Evolutionary conservation across 2,888 invertebrate species (phyloP), one percentile per base, ranked within the genome.

Genomic region (Sphaeridia pumilis): DNA sequence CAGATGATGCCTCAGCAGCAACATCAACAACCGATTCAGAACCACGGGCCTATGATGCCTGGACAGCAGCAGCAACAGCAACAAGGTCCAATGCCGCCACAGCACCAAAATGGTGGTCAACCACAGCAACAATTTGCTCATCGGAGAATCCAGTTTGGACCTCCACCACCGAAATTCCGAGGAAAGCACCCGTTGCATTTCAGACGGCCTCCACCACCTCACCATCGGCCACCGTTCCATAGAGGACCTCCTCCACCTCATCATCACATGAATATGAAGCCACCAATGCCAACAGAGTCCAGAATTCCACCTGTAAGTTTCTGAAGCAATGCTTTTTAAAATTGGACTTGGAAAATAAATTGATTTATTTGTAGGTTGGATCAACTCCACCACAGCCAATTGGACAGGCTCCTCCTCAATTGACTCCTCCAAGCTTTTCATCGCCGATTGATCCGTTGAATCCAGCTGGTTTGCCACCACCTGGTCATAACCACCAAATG

Each of bases 101-200:
- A 26, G 20, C 26, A 27, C 10, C 20, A 24, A 34, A 26, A 25
- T 10, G 36, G 36, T n/a, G n/a, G n/a, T n/a, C n/a, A n/a, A n/a
- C n/a, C n/a, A n/a, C 20, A 24, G 24, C 25, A 25, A 4, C 36
- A 50, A 27, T 28, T 46, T 34, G 31, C 46, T 26, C 46, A 46
- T 20, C 7, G 46, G 20, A 10, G 46, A 26, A 46, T 46, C 24
- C 46, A 46, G 17, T 43, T 43, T 43, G 43, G 46, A 26, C 46
- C 52, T n/a, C 53, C 43, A 21, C 50, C 48, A 17, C 59, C 58
- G 1, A 56, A 56, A 48, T 57, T 55, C 46, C 46, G 58, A 31
- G 56, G 57, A 7, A 50, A 58, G 17, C 58, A 55, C 21, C 61
- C 57, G 27, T 54, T 41, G 52, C 52, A 12, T 57, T 47, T 54